Percentiles rank a stretch among this genome's conserved stretches.
These are phyloP conservation scores for Protaetia brevitarsis DNA, from an alignment of 1,140 invertebrate species.

Conservation along the genomic window DNA sequence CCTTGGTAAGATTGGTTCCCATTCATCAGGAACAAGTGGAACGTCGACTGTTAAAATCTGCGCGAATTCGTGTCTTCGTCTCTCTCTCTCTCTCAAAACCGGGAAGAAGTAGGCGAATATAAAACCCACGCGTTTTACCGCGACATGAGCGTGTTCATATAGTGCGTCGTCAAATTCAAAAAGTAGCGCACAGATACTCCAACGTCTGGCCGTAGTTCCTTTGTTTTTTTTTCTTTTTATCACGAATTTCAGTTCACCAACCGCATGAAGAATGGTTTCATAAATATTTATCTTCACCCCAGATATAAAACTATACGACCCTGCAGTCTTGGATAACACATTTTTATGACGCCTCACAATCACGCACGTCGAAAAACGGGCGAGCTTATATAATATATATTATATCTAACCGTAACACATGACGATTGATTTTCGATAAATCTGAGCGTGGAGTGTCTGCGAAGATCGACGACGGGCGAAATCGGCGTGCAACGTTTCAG, in stretches of 20 bases:
- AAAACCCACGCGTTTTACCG: background rate
- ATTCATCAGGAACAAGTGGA: slow-evolving; percentile 41
- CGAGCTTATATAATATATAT: slow-evolving; percentile 3
- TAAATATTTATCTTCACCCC: slow-evolving; percentile 4
- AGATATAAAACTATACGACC: slow-evolving; percentile 6
- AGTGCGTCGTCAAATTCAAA: background rate
- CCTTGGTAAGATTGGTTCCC: slow-evolving; percentile 48
- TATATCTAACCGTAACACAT: background rate
- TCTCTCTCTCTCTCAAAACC: background rate
- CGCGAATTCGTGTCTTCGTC: background rate
- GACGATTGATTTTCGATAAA: slow-evolving; percentile 11
- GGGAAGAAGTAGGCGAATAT: background rate
- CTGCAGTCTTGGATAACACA: slow-evolving; percentile 7
- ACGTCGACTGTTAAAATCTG: background rate
- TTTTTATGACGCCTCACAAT: slow-evolving; percentile 11
- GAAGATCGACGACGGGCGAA: background rate
- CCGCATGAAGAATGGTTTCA: background rate
- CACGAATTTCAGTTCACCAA: background rate
- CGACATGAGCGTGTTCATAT: background rate
- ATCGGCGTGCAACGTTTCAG: background rate
- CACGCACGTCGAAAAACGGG: background rate
- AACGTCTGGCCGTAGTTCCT: background rate
- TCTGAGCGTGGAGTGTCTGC: background rate
- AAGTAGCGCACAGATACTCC: background rate
- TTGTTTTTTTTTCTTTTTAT: too few species aligned